Base-by-base conservation (phyloP, 2,113 vertebrate genomes). In the Callocephalon fimbriatum region DNA sequence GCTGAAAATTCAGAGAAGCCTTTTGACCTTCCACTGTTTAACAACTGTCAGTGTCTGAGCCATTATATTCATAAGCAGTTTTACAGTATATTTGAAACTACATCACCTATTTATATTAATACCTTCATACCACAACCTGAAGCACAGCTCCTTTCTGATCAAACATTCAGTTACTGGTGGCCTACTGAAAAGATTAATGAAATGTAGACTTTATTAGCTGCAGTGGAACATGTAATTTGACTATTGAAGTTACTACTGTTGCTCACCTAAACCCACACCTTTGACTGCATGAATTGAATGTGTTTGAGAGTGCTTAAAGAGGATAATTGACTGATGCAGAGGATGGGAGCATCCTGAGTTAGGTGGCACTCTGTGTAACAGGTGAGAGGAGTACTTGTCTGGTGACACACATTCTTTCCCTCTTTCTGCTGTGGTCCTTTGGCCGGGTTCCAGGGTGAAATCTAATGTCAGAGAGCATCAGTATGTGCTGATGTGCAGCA, bases 151-250 rank as follows among this genome's bases (percentile, higher is more conserved):
- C 65, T 86, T 61, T 78, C 79, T 90, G 78, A 74, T 95, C 54
- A 86, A 72, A 82, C 78, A 62, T 80, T 95, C 77, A 68, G 27
- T 44, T 92, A 37, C 4, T 74, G 47, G 73, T 47, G 80, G 54
- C 81, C 76, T 75, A 25, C 47, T 3, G 14, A 95, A 81, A 95
- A 96, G 92, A 91, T 87, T 93, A 97, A 96, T 86, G 62, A 93
- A 86, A 97, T 91, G 47, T 86, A 77, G 56, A 79, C 62, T 58
- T 94, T 68, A 84, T 81, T 97, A 95, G 85, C 77, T 29, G 29
- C 72, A 79, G 42, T 40, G 75, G 87, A 95, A 62, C 54, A 10
- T 93, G 58, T 48, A 93, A 89, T 93, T 93, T 73, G 79, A 38
- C 67, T 82, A 44, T 37, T 92, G 86, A 90, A 87, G 72, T 59